phyloP scores from a whole-genome alignment of 2,888 invertebrate genomes.

The Andrena praecox region DNA sequence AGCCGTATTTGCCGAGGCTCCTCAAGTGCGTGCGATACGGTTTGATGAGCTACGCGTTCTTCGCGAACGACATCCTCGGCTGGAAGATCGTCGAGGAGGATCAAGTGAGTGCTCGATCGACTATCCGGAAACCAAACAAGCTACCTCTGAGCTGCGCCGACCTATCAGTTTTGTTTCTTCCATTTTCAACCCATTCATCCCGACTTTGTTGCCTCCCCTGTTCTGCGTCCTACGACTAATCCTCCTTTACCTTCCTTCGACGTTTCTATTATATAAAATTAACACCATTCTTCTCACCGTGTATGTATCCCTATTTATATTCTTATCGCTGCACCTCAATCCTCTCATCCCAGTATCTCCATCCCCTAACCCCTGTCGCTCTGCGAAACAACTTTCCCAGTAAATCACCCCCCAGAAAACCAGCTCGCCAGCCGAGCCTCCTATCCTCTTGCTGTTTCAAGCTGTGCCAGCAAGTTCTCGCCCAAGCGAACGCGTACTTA shows the following conservation, averaged over 20 bases:
- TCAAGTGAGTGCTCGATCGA: conserved; percentile 81
- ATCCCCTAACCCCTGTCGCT: not conserved
- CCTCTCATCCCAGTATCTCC: not conserved
- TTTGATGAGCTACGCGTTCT: conserved; percentile 87
- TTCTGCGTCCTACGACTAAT: too few relatives aligned
- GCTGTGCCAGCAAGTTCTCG: conserved; percentile 87
- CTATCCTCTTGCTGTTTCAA: conserved; percentile 67
- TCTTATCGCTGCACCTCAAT: not conserved
- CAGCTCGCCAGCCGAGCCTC: not conserved
- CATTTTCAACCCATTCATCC: not conserved
- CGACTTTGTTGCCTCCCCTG: too few relatives aligned
- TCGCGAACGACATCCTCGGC: conserved; percentile 86
- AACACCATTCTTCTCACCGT: too few relatives aligned
- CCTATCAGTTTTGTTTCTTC: not conserved
- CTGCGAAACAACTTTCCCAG: not conserved
- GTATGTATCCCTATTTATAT: not conserved
- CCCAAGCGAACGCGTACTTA: conserved; percentile 86
- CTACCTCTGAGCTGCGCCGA: not conserved
- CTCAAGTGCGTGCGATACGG: conserved; percentile 89
- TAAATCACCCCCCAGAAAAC: not conserved
- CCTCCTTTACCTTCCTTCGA: too few relatives aligned
- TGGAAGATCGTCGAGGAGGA: conserved; percentile 87
- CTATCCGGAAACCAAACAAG: not conserved
- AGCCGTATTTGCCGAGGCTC: conserved; percentile 87
- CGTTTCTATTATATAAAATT: too few relatives aligned